Base-by-base conservation (phyloP, 2,797 vertebrate genomes). In the Pygocentrus nattereri region DNA sequence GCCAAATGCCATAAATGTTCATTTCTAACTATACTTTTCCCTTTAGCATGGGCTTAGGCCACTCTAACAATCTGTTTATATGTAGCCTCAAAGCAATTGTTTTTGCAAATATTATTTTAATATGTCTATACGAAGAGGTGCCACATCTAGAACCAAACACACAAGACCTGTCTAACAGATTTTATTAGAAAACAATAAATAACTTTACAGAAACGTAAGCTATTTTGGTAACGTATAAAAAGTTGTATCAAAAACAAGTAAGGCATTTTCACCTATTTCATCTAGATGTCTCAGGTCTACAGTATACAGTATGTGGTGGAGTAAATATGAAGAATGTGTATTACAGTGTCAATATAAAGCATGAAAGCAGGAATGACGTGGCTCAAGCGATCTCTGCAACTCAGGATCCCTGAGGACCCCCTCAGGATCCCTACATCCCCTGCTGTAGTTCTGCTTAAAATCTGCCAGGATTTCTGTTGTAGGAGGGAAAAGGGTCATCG, bases 171-270 rank as follows among this genome's bases (percentile, higher is more conserved):
- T 78, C 56, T 18, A 67, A 0, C 0, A 47, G 31, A 8, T 82
- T 87, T 85, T 84, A 83, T 87, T 85, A 80, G 25, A 85, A 87
- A 85, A 87, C 25, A 84, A 84, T 84, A 85, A 82, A 85, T 87
- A 83, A 59, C 65, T 61, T 71, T 62, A 72, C 58, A 72, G 18
- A 70, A 4, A 25, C 30, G 4, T 49, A 44, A 44, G n/a, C 18
- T 21, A 18, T 67, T 47, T n/a, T 54, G 7, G 64, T 58, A 47
- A 52, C 41, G 50, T 72, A 77, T 52, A 72, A 72, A 82, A 49
- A 44, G 41, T 44, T 19, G 70, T 52, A 72, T 50, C 25, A 50
- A 70, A 49, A 70, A 27, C 23, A 4, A 49, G 8, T 19, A 59
- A 16, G 4, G 13, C 19, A 44, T 47, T 80, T 58, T 80, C 30